Conservation (phyloP, 2,888 invertebrate species). For the Pachycephus smyrnensis region DNA sequence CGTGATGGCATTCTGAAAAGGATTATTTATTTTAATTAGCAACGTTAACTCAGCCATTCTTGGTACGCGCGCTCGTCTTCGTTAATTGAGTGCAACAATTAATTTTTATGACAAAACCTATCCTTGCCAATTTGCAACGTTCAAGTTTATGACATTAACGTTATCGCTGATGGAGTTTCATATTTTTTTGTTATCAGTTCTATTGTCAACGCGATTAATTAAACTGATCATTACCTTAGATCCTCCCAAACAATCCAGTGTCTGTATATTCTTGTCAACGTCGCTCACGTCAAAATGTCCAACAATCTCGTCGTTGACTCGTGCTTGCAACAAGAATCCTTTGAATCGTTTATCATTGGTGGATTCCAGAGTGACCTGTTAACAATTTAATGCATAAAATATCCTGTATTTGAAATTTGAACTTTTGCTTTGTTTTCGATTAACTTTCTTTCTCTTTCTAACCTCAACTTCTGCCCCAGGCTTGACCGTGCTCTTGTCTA, state of each 20-base stretch:
- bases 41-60: constrained; percentile 12
- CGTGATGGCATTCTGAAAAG: constrained; percentile 14
- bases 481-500: constrained; percentile 2
- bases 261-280: constrained; percentile 1
- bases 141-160: too few species aligned
- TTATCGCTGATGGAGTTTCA: too few species aligned
- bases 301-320: background rate
- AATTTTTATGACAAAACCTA: too few species aligned
- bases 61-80: constrained; percentile 1
- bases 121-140: too few species aligned
- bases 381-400: background rate
- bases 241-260: constrained; percentile 7
- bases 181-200: too few species aligned
- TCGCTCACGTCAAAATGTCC: constrained; percentile 11
- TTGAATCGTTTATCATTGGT: constrained; percentile 9
- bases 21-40: background rate
- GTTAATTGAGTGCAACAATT: too few species aligned
- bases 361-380: constrained; percentile 7
- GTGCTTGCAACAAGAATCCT: constrained; percentile 15
- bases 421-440: background rate
- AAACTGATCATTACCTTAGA: background rate
- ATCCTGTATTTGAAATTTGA: background rate
- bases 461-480: constrained; percentile 15
- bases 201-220: background rate
- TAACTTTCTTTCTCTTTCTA: background rate